Evolutionary conservation across 2,888 invertebrate genomes (phyloP).

Genomic region (Parnassius orleans): DNA sequence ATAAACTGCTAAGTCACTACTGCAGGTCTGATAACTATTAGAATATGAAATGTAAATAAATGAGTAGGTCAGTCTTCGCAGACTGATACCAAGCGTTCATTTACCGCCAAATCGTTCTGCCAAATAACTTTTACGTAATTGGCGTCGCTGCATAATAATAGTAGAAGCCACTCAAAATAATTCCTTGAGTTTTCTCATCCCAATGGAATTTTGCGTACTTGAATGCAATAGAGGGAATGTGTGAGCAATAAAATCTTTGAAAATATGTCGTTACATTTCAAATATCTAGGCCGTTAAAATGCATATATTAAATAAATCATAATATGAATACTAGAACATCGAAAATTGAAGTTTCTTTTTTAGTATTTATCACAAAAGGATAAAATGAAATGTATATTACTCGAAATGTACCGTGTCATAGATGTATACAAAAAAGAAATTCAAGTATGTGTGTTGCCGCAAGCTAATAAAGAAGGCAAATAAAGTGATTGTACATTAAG

Average conservation of each 20-base stretch:
- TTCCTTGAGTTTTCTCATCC: conserved; percentile 85
- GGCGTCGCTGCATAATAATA: conserved; percentile 92
- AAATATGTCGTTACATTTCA: not conserved
- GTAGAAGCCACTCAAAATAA: conserved; percentile 90
- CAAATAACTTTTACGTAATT: conserved; percentile 89
- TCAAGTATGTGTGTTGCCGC: too few relatives aligned
- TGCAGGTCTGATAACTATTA: conserved; percentile 82
- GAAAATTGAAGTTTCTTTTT: too few relatives aligned
- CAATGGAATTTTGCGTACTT: conserved; percentile 81
- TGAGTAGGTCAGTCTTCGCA: conserved; percentile 85
- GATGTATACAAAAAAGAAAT: too few relatives aligned
- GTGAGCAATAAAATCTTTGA: conserved; percentile 8
- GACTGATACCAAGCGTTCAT: conserved; percentile 90
- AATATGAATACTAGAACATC: too few relatives aligned
- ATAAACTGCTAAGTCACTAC: conserved; percentile 78
- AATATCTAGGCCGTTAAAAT: too few relatives aligned
- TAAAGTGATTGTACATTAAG: too few relatives aligned
- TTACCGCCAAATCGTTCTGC: conserved; percentile 93
- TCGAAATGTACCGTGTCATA: too few relatives aligned
- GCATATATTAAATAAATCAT: too few relatives aligned
- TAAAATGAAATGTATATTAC: too few relatives aligned
- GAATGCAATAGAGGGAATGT: conserved; percentile 34
- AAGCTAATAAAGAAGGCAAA: too few relatives aligned
- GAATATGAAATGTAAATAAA: conserved; percentile 90
- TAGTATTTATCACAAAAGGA: too few relatives aligned